A percentile compares a stretch with the other conserved stretches of the same genome.
phyloP scores from a whole-genome alignment of 2,888 invertebrate genomes.

The Pseudococcus longispinus region DNA sequence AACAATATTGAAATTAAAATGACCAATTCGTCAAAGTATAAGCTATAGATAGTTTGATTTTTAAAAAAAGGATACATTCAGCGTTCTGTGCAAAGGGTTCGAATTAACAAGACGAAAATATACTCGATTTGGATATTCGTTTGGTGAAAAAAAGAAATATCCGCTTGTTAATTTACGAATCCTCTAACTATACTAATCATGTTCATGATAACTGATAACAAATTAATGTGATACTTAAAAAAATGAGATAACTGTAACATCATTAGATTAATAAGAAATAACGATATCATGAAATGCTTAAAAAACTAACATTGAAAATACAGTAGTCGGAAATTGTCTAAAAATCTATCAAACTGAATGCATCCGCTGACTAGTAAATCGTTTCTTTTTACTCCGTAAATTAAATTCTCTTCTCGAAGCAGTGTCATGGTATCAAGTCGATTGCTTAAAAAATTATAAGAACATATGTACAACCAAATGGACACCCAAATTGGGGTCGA shows the following conservation, averaged over 20 bases:
- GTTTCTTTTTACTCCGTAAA: not conserved
- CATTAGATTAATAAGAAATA: not conserved
- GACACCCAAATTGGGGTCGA: not conserved
- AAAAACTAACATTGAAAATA: not conserved
- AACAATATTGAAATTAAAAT: not conserved
- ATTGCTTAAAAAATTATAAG: slow-evolving; percentile 2
- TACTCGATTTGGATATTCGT: not conserved
- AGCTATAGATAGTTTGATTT: not conserved
- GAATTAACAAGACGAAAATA: not conserved
- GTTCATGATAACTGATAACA: not conserved
- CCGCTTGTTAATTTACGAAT: not conserved
- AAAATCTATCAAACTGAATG: slow-evolving; percentile 18
- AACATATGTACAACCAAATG: not conserved
- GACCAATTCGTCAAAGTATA: not conserved
- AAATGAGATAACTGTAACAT: not conserved
- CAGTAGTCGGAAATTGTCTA: not conserved
- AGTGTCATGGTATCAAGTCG: not conserved
- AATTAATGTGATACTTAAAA: not conserved
- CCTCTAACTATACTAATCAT: not conserved
- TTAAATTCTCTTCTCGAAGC: not conserved
- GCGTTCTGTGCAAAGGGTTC: not conserved
- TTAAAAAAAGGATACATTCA: slow-evolving; percentile 32
- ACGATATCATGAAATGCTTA: not conserved
- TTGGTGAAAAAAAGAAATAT: not conserved
- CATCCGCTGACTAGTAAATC: slow-evolving; percentile 7